These are phyloP conservation scores for Drosophila fungiperda DNA, from an alignment of 2,888 invertebrate genomes.

Conservation along the genomic window DNA sequence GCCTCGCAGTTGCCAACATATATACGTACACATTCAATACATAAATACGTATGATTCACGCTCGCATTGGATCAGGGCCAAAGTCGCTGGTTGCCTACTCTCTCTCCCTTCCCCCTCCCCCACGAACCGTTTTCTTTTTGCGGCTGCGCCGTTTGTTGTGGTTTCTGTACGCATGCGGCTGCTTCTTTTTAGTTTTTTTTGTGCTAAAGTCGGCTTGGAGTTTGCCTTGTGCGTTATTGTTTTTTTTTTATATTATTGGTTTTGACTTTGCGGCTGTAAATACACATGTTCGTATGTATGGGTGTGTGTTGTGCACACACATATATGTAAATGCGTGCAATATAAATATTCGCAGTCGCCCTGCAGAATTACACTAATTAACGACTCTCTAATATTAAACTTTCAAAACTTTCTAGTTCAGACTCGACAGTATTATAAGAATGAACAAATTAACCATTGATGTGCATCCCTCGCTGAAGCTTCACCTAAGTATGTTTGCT, in stretches of 20 bases:
- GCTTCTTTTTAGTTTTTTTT: slow-evolving; percentile 42
- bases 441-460: slow-evolving; percentile 6
- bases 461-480: neutral
- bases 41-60: slow-evolving; percentile 44
- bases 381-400: slow-evolving; percentile 8
- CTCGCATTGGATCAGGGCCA: slow-evolving; percentile 51
- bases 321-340: slow-evolving; percentile 7
- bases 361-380: slow-evolving; percentile 29
- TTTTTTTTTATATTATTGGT: slow-evolving; percentile 39
- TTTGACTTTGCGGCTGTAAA: slow-evolving; percentile 54
- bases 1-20: slow-evolving; percentile 33
- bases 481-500: neutral
- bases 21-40: neutral
- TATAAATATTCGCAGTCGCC: slow-evolving; percentile 31
- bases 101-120: neutral
- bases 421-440: neutral
- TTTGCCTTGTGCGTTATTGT: slow-evolving; percentile 46
- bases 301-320: slow-evolving; percentile 11
- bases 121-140: slow-evolving; percentile 2
- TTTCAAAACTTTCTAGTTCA: neutral
- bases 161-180: slow-evolving; percentile 57
- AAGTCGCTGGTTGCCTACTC: slow-evolving; percentile 14
- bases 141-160: slow-evolving; percentile 71
- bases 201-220: slow-evolving; percentile 66
- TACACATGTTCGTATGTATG: slow-evolving; percentile 4